Evolutionary conservation across 2,888 invertebrate genomes (phyloP).

Genomic region (Quadriops clusia): DNA sequence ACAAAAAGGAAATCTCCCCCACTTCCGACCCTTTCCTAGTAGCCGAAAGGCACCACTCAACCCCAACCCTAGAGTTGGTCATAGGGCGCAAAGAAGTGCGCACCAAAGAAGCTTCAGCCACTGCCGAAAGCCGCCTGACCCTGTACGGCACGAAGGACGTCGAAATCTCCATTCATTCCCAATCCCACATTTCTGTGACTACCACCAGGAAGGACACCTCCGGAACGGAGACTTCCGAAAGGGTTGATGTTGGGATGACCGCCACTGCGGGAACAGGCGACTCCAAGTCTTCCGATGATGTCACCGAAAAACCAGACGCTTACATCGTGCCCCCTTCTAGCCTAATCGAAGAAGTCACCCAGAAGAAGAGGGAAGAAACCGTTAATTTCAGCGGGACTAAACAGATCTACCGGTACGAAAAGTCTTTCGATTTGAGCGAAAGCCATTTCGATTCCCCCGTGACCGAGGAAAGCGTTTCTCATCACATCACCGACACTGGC

Average conservation of each 20-base stretch:
- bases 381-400: constrained; percentile 42
- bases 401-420: constrained; percentile 40
- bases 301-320: constrained; percentile 25
- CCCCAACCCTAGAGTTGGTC: constrained; percentile 38
- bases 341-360: constrained; percentile 21
- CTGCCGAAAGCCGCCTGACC: constrained; percentile 41
- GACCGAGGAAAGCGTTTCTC: constrained; percentile 41
- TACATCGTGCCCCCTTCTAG: constrained; percentile 34
- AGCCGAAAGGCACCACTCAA: constrained; percentile 14
- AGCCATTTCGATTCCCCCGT: constrained; percentile 31
- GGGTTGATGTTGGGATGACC: constrained; percentile 37
- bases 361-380: constrained; percentile 38
- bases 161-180: constrained; percentile 43
- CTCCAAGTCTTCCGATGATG: constrained; percentile 21
- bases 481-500: constrained; percentile 43
- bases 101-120: constrained; percentile 40
- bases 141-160: constrained; percentile 42
- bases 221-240: constrained; percentile 37
- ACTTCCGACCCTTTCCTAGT: constrained; percentile 23
- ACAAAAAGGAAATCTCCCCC: constrained; percentile 28
- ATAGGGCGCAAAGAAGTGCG: constrained; percentile 43
- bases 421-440: constrained; percentile 19
- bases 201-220: constrained; percentile 36
- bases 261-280: constrained; percentile 35
- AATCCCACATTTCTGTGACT: constrained; percentile 42